These are phyloP conservation scores for Diplolepis rosae DNA, from an alignment of 2,888 invertebrate species.

Conservation along the genomic window DNA sequence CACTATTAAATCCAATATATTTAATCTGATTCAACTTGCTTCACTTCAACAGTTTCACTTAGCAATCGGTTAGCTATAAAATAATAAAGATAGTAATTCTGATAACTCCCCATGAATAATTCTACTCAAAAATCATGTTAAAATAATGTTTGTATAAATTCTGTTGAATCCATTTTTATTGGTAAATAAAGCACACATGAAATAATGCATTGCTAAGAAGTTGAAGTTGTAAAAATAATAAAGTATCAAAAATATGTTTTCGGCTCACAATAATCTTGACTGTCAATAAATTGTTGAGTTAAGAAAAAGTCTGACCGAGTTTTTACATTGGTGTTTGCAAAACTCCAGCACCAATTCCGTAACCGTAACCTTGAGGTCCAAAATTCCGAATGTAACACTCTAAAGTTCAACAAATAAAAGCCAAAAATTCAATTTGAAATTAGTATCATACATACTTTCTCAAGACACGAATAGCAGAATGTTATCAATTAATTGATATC, in stretches of 20 bases:
- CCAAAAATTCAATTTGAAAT: not conserved
- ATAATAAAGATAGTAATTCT: no score
- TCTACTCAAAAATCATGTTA: no score
- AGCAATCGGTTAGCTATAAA: no score
- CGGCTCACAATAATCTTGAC: not conserved
- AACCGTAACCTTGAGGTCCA: slow-evolving; percentile 74
- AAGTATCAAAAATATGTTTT: not conserved
- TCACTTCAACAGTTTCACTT: no score
- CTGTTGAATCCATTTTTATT: no score
- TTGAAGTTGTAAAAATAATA: not conserved
- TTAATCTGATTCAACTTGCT: no score
- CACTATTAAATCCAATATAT: no score
- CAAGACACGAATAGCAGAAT: slow-evolving; percentile 18
- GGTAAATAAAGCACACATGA: not conserved
- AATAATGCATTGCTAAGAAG: not conserved
- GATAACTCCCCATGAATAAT: no score
- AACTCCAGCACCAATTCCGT: slow-evolving; percentile 67
- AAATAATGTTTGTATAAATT: no score
- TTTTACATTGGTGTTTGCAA: slow-evolving; percentile 59
- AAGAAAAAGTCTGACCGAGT: not conserved
- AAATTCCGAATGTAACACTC: slow-evolving; percentile 75
- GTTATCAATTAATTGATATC: slow-evolving; percentile 5
- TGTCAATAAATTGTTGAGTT: not conserved
- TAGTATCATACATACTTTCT: not conserved
- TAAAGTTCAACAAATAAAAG: slow-evolving; percentile 55